Percentiles rank a stretch among this genome's conserved stretches.
These are phyloP conservation scores for Pristionchus maxplancki DNA, from an alignment of 2,888 invertebrate species.

Conservation along the genomic window DNA sequence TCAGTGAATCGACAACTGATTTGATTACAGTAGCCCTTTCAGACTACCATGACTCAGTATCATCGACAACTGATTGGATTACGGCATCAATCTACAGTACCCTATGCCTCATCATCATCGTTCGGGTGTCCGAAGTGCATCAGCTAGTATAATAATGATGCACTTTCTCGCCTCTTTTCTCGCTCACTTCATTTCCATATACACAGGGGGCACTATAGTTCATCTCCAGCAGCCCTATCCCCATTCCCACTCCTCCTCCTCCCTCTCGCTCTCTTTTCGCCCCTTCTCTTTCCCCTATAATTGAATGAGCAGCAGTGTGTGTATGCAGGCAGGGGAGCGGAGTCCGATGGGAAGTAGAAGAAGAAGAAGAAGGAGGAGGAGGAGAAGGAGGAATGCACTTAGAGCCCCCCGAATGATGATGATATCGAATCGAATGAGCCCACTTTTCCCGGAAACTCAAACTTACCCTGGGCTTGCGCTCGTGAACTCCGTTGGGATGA, in stretches of 20 bases:
- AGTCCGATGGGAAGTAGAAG: slow-evolving; percentile 17
- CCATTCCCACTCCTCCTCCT: slow-evolving; percentile 7
- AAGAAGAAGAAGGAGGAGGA: neutral
- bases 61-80: neutral
- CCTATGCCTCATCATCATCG: neutral
- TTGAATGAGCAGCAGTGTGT: slow-evolving; percentile 46
- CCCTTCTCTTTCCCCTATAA: slow-evolving; percentile 41
- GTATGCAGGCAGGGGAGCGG: neutral
- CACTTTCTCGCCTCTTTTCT: neutral
- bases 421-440: neutral
- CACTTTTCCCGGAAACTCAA: neutral
- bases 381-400: slow-evolving; percentile 17
- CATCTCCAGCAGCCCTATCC: slow-evolving; percentile 11
- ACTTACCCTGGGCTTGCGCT: slow-evolving; percentile 50
- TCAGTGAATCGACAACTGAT: neutral
- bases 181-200: slow-evolving; percentile 30
- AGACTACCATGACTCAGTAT: too few relatives aligned
- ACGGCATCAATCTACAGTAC: neutral
- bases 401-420: slow-evolving; percentile 15
- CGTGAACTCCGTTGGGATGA: slow-evolving; percentile 1
- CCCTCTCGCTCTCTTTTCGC: slow-evolving; percentile 14
- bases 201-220: slow-evolving; percentile 26
- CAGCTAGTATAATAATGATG: slow-evolving; percentile 29
- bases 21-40: neutral
- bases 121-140: neutral